Percentiles rank a stretch among this genome's conserved stretches.
phyloP scores from a whole-genome alignment of 2,888 invertebrate species.

The Hymenopus coronatus region DNA sequence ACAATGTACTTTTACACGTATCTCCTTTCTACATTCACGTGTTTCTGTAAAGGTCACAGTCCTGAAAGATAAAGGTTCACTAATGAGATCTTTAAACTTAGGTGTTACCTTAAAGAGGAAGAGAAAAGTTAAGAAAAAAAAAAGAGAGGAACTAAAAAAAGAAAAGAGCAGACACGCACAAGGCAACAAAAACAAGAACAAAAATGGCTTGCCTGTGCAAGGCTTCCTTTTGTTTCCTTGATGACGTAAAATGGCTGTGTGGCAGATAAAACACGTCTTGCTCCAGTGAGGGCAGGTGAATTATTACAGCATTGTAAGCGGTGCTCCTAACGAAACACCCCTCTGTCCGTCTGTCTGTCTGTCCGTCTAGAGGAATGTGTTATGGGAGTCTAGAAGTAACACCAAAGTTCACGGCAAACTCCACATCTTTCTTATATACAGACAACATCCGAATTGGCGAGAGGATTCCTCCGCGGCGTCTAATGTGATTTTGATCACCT shows the following conservation, averaged over 20 bases:
- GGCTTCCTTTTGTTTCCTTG: neutral
- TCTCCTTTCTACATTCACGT: neutral
- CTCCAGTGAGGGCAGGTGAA: slow-evolving; percentile 1
- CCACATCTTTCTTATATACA: neutral
- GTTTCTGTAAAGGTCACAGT: neutral
- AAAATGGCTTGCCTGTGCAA: neutral
- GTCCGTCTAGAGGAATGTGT: neutral
- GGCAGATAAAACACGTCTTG: neutral
- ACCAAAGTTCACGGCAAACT: neutral
- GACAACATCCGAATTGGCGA: neutral
- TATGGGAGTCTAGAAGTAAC: neutral
- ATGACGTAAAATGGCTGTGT: neutral
- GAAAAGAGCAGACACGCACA: neutral
- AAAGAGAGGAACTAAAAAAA: neutral
- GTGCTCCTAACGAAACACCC: neutral
- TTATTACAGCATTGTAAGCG: neutral
- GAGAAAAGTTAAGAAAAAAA: neutral
- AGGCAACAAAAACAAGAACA: neutral
- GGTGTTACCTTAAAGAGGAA: neutral
- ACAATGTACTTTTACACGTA: neutral
- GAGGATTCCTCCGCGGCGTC: neutral
- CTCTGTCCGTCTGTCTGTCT: too few relatives aligned
- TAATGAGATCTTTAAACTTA: slow-evolving; percentile 5
- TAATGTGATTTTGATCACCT: neutral
- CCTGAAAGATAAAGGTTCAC: neutral